phyloP scores from a whole-genome alignment of 2,113 vertebrate species.

The Odocoileus hemionus region DNA sequence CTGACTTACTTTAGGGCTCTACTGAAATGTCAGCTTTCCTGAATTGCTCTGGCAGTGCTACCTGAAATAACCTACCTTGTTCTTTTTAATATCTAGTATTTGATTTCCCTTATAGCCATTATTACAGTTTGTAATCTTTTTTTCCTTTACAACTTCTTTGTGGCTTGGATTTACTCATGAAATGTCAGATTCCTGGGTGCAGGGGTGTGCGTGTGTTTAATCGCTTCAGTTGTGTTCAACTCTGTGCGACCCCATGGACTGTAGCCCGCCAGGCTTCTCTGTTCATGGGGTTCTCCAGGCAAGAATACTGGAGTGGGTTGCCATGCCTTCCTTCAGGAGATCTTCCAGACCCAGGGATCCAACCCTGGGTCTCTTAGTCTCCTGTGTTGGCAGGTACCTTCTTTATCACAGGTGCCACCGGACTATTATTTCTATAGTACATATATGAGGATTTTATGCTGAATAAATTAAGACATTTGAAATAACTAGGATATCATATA shows the following conservation, averaged over 20 bases:
- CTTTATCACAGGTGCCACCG: background rate
- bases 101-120: background rate
- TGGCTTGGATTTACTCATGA: background rate
- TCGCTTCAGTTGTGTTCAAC: background rate
- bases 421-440: background rate
- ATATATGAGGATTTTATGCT: background rate
- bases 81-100: background rate
- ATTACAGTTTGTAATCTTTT: background rate
- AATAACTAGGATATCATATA: background rate
- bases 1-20: background rate
- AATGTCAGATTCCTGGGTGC: background rate
- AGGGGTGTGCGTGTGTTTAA: background rate
- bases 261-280: background rate
- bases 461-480: background rate
- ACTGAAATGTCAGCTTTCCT: background rate
- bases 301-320: background rate
- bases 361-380: background rate
- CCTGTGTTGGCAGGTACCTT: background rate
- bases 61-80: background rate
- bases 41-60: background rate
- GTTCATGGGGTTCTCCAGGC: background rate
- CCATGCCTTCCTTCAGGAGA: background rate
- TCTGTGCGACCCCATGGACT: background rate
- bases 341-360: background rate
- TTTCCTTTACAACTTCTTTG: background rate